Evolutionary conservation across 2,797 vertebrate genomes (phyloP).

Genomic region (Notolepis coatsorum): DNA sequence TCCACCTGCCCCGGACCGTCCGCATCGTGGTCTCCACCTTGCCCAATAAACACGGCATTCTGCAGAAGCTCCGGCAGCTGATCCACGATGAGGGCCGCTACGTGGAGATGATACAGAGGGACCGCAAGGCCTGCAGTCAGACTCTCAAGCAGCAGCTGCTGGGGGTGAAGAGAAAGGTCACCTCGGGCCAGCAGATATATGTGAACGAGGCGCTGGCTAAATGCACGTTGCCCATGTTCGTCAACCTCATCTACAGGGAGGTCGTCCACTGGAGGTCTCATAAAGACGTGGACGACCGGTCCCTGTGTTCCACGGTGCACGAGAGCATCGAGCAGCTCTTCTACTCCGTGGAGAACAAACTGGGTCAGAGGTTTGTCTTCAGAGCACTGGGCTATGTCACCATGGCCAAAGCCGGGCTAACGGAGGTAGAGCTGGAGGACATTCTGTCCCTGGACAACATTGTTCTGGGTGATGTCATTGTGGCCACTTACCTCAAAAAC

Average conservation of each 20-base stretch:
- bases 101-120: constrained; percentile 90
- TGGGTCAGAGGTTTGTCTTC: constrained; percentile 91
- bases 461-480: constrained; percentile 91
- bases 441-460: constrained; percentile 97
- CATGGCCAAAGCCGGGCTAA: constrained; percentile 94
- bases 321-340: constrained; percentile 98
- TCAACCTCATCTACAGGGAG: constrained; percentile 97
- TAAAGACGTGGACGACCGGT: constrained; percentile 96
- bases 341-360: constrained; percentile 93
- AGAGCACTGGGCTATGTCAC: constrained; percentile 97
- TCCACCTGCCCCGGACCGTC: constrained; percentile 94
- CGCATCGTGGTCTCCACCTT: constrained; percentile 95
- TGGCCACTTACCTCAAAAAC: constrained; percentile 86
- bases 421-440: constrained; percentile 96
- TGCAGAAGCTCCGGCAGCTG: constrained; percentile 95
- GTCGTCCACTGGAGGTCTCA: constrained; percentile 97
- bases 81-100: constrained; percentile 93
- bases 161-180: constrained; percentile 95
- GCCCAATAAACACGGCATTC: constrained; percentile 97
- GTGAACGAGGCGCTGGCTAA: constrained; percentile 97
- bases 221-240: constrained; percentile 98
- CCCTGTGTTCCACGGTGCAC: constrained; percentile 95
- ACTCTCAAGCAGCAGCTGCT: constrained; percentile 97
- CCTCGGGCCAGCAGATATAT: constrained; percentile 98
- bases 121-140: constrained; percentile 97